A percentile compares a stretch with the other conserved stretches of the same genome.
Evolutionary conservation across 2,888 invertebrate genomes (phyloP).

Genomic region (Calameuta pallipes): DNA sequence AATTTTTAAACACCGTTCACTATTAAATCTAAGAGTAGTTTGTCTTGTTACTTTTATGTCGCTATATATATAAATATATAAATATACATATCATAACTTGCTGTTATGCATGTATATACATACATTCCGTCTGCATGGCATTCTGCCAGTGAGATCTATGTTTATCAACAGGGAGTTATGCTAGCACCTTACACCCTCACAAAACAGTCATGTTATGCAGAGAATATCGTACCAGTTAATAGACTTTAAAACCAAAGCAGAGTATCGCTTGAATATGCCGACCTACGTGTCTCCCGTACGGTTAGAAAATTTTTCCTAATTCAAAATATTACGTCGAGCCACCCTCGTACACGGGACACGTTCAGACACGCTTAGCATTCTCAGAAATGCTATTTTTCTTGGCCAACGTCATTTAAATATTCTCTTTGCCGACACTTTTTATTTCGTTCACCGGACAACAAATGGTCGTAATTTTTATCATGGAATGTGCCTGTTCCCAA

Average conservation of each 20-base stretch:
- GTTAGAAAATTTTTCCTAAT: background rate
- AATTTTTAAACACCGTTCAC: background rate
- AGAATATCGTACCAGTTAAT: background rate
- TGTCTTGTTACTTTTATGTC: background rate
- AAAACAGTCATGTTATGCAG: background rate
- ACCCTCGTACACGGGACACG: background rate
- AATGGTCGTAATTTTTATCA: too few species aligned
- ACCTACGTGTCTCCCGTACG: background rate
- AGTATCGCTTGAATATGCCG: background rate
- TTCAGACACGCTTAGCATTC: background rate
- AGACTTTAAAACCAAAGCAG: background rate
- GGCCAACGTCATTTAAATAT: background rate
- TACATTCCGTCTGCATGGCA: constrained; percentile 31
- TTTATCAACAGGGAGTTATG: constrained; percentile 44
- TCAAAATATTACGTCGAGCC: background rate
- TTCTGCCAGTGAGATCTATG: constrained; percentile 39
- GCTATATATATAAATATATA: background rate
- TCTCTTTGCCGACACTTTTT: background rate
- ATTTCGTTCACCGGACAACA: too few species aligned
- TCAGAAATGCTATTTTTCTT: background rate
- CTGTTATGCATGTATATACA: background rate
- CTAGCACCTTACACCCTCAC: constrained; percentile 10
- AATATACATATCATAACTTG: background rate
- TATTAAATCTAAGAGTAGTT: background rate
- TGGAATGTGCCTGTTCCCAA: background rate